These are phyloP conservation scores for Leptocoma aspasia DNA, from an alignment of 2,113 vertebrate genomes.

Conservation along the genomic window DNA sequence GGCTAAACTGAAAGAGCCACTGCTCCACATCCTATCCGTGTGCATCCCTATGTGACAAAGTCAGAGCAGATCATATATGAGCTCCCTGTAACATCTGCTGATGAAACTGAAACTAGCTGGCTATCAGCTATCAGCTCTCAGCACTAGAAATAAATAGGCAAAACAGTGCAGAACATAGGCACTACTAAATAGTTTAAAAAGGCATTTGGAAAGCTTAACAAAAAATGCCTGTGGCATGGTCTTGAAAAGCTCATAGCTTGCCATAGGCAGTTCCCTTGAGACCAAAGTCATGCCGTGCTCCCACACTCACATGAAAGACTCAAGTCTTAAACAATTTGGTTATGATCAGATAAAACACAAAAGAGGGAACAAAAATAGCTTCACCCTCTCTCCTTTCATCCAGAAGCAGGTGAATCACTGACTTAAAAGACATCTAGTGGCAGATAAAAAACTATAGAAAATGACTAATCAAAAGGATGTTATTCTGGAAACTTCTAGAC, in stretches of 20 bases:
- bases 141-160: not conserved
- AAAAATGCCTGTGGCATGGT: not conserved
- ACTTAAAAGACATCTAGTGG: constrained; percentile 8
- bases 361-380: constrained; percentile 5
- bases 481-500: not conserved
- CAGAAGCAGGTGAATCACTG: not conserved
- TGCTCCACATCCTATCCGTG: not conserved
- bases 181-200: not conserved
- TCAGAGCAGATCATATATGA: not conserved
- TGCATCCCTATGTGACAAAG: not conserved
- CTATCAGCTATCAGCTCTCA: not conserved
- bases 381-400: not conserved
- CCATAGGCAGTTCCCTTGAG: not conserved
- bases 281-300: not conserved
- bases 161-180: not conserved
- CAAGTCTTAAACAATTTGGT: not conserved
- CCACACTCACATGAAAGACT: not conserved
- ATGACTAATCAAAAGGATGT: not conserved
- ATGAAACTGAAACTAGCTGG: not conserved
- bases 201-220: not conserved
- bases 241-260: not conserved
- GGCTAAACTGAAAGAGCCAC: not conserved
- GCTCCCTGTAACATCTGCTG: not conserved
- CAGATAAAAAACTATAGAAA: not conserved
- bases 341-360: not conserved